These are phyloP conservation scores for Decapterus maruadsi DNA, from an alignment of 2,797 vertebrate species.

Conservation along the genomic window DNA sequence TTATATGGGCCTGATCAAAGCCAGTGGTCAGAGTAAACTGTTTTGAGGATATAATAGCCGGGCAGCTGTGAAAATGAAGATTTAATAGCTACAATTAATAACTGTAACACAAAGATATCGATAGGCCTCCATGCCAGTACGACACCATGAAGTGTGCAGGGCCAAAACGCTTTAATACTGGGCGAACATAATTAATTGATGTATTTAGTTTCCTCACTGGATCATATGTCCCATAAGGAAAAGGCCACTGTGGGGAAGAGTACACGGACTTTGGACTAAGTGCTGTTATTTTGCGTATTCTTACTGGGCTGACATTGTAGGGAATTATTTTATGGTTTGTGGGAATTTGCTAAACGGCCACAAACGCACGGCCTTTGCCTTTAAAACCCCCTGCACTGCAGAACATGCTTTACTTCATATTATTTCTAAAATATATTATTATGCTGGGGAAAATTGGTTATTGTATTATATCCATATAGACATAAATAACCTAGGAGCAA, in stretches of 20 bases:
- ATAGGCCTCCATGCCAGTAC: conserved; percentile 66
- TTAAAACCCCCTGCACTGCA: neutral
- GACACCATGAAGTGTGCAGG: conserved; percentile 59
- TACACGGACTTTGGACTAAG: conserved; percentile 15
- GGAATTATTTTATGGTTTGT: conserved; percentile 30
- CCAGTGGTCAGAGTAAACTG: conserved; percentile 77
- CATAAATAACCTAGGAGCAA: conserved; percentile 47
- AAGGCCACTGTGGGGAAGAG: conserved; percentile 38
- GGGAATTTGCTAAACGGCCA: conserved; percentile 15
- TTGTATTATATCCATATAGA: conserved; percentile 24
- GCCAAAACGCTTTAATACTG: conserved; percentile 64
- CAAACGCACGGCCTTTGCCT: conserved; percentile 23
- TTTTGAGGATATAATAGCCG: conserved; percentile 72
- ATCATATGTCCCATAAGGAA: conserved; percentile 68
- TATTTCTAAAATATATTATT: conserved; percentile 3
- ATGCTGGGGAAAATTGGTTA: conserved; percentile 3
- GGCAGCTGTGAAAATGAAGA: conserved; percentile 86
- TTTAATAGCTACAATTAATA: conserved; percentile 86
- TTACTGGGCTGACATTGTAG: conserved; percentile 14
- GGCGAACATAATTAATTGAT: conserved; percentile 78
- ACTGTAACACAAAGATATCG: conserved; percentile 79
- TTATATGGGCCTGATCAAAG: conserved; percentile 84
- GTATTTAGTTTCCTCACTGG: conserved; percentile 73
- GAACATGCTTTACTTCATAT: conserved; percentile 1
- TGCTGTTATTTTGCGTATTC: conserved; percentile 34